Base-by-base conservation (phyloP, 2,888 invertebrate species). In the Strigamia maritima region DNA sequence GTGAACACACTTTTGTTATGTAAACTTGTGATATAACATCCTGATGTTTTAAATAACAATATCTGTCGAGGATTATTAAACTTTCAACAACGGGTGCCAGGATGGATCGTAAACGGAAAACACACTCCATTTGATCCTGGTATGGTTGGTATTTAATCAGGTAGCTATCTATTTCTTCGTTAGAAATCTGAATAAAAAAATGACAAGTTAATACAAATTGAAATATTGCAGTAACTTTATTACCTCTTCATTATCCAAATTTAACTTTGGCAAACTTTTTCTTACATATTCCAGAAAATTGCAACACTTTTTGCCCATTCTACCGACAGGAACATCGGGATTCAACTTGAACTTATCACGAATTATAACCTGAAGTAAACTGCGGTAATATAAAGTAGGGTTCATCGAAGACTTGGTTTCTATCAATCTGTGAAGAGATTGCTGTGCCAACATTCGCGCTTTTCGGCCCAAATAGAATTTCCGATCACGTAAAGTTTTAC, bases 381-480 rank as follows among this genome's bases (percentile, higher is more conserved):
- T 60, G 0, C 60, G 60, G 22, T 60, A 60, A 60, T 22, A 60
- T 24, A 60, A 60, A 60, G 24, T 22, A 10, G 60, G 60, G 7
- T 60, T 60, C 60, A 60, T 60, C 19, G 60, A n/a, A 7, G 60
- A 60, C 12, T 60, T 24, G 2, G 19, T 19, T 19, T 79, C 24
- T 81, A 79, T 31, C 65, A 92, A 90, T 81, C 94, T 88, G 81
- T 93, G 92, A n/a, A 93, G 87, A 0, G 94, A 92, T 85, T 96
- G 95, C 0, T 93, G 91, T 0, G 94, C 93, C 54, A 95, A 85
- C 93, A 95, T 95, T 80, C 94, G 89, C 0, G 94, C 93, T 85
- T 93, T 93, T 75, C 92, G 88, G 0, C 93, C 92, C 14, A 94
- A 84, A 60, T 82, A 83, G 81, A 88, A 86, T 60, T 87, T 70